Conservation (phyloP, 2,797 vertebrate genomes). For the Glossophaga mutica region DNA sequence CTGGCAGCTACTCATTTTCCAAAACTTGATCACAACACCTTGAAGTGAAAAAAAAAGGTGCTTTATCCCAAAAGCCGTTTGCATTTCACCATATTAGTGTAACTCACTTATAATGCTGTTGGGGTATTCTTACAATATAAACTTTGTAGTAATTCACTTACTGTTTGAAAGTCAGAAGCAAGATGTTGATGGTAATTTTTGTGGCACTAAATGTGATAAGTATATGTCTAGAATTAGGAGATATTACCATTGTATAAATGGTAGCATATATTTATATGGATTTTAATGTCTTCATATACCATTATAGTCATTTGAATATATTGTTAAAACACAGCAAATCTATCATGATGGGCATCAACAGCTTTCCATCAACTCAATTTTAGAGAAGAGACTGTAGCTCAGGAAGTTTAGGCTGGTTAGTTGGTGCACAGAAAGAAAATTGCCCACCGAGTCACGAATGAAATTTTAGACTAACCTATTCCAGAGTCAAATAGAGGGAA, state of each 20-base stretch:
- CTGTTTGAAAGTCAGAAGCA: background rate
- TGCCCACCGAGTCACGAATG: background rate
- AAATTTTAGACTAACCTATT: background rate
- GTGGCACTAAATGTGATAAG: background rate
- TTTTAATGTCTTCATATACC: background rate
- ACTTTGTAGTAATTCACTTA: conserved; percentile 1
- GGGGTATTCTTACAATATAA: conserved; percentile 10
- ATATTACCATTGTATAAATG: background rate
- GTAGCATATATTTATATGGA: background rate
- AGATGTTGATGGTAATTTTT: background rate
- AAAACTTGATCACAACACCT: background rate
- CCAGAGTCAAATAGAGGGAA: background rate
- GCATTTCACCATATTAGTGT: background rate
- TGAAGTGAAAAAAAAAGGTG: background rate
- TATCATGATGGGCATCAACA: background rate
- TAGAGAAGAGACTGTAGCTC: background rate
- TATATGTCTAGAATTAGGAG: background rate
- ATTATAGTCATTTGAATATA: background rate
- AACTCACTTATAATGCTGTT: background rate
- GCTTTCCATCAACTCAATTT: background rate
- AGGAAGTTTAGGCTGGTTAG: background rate
- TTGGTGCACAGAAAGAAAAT: background rate
- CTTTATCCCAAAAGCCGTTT: background rate
- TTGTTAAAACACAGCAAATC: background rate
- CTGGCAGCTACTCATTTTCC: background rate